Evolutionary conservation across 2,888 invertebrate species (phyloP), one percentile per base, ranked within the genome.

Genomic region (Hecatera dysodea): DNA sequence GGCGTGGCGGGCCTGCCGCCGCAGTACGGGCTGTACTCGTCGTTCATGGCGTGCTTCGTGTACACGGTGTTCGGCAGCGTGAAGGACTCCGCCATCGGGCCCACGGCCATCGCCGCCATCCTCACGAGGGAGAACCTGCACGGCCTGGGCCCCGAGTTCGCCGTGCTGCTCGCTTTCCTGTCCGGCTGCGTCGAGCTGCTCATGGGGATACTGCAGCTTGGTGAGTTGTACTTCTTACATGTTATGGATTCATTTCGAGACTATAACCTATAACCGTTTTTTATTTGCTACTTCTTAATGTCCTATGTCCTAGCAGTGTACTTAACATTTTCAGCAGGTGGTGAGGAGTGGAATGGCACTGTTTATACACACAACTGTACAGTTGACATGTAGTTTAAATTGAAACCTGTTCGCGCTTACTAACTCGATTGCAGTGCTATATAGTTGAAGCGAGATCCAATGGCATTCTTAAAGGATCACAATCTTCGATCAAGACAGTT

Each of bases 21-120:
- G 22, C 94, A 96, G 97, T 98, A 98, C 94, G 99, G 99, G 0
- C 96, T 99, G 7, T 99, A 99, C 94, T 99, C 99, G 1, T 98
- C 99, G 0, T 99, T 99, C 95, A 98, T 99, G 97, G 99, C 98
- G 5, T 98, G 98, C 93, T 99, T 99, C 94, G 97, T 99, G 55
- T 99, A 99, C 94, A 97, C 98, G 36, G 94, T 99, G 75, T 97
- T 99, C 88, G 99, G 99, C 22, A 98, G 98, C 72, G 95, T 95
- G 68, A 95, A 95, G 88, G 91, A 91, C 88, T 97, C 98, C 0
- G 97, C 98, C 63, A 97, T 98, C 68, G 98, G 99, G 0, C 98
- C 98, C 7, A 98, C 98, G 0, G 98, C 98, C 80, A 98, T 98
- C 85, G 97, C 98, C 85, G 98, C 98, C 39, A 97, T 98, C 77